Percentiles rank a stretch among this genome's conserved stretches.
These are phyloP conservation scores for Micrasema minimum DNA, from an alignment of 1,140 invertebrate genomes.

Conservation along the genomic window DNA sequence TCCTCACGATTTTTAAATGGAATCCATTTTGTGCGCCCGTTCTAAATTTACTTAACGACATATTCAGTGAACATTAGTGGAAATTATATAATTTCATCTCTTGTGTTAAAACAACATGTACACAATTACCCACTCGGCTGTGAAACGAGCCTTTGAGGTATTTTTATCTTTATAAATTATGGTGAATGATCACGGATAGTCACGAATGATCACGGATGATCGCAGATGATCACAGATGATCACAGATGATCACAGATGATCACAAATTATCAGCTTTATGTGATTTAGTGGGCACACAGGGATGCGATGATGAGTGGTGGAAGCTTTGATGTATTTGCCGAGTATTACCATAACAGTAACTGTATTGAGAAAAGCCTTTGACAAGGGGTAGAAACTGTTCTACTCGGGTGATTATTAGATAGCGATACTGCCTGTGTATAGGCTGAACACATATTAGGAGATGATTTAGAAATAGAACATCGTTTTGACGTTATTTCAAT, in stretches of 20 bases:
- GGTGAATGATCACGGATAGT: neutral
- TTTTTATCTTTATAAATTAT: constrained; percentile 2
- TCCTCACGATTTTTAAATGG: no score
- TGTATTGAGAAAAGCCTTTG: neutral
- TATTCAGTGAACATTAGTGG: no score
- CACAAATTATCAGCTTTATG: constrained; percentile 10
- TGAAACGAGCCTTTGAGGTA: constrained; percentile 17
- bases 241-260: constrained; percentile 8
- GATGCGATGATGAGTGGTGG: constrained; percentile 6
- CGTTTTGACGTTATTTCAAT: no score
- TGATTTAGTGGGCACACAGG: constrained; percentile 15
- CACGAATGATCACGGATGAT: constrained; percentile 8
- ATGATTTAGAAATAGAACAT: no score
- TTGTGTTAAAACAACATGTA: neutral
- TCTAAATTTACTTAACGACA: no score
- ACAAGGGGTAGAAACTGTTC: neutral
- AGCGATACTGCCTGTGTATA: no score
- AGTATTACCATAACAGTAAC: constrained; percentile 26
- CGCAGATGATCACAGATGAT: constrained; percentile 1
- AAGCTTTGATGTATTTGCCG: neutral
- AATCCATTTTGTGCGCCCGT: no score
- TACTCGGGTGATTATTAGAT: neutral
- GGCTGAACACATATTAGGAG: no score
- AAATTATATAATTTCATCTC: no score
- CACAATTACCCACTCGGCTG: constrained; percentile 1